Conservation (phyloP, 92 coral and sea anemone genomes). For the Micromussa lordhowensis region DNA sequence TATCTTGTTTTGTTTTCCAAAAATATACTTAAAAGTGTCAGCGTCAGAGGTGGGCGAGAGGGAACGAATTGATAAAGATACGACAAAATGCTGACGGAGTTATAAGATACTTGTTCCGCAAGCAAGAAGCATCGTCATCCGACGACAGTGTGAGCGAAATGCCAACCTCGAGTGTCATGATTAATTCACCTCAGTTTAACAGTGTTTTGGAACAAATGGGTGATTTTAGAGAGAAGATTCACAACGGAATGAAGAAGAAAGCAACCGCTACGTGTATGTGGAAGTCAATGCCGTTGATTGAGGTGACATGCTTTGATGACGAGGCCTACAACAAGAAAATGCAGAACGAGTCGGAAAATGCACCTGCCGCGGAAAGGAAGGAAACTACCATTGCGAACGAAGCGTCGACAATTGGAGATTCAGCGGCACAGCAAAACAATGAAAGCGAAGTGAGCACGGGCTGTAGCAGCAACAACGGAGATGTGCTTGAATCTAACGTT, state of each 20-base stretch:
- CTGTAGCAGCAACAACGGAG: neutral
- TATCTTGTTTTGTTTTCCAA: neutral
- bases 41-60: neutral
- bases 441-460: neutral
- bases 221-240: neutral
- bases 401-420: neutral
- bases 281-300: constrained; percentile 22
- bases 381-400: neutral
- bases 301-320: constrained; percentile 35
- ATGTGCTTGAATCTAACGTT: neutral
- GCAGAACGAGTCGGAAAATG: constrained; percentile 6
- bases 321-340: constrained; percentile 18
- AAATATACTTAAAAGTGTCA: neutral
- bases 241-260: neutral
- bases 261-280: neutral
- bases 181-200: constrained; percentile 33
- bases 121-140: neutral
- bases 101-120: neutral
- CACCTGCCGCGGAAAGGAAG: neutral
- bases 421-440: neutral
- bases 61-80: neutral
- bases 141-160: neutral
- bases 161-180: constrained; percentile 1
- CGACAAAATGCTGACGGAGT: too few species aligned
- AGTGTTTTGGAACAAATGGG: constrained; percentile 29